A percentile compares a stretch with the other conserved stretches of the same genome.
These are phyloP conservation scores for Dascyllus trimaculatus DNA, from an alignment of 2,113 vertebrate genomes.

Conservation along the genomic window DNA sequence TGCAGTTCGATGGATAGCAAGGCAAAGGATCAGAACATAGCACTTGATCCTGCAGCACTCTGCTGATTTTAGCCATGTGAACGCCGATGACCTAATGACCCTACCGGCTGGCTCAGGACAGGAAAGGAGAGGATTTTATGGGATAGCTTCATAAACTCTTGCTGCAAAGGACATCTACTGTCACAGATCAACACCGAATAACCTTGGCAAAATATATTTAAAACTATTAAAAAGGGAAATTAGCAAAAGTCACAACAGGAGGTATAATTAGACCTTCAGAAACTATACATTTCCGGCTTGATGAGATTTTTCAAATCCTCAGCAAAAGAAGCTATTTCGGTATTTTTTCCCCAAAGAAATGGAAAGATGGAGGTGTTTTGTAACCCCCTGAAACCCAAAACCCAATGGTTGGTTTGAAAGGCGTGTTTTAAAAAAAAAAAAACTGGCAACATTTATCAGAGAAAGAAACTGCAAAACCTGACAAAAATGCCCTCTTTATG, in stretches of 20 bases:
- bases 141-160: slow-evolving; percentile 20
- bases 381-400: too few relatives aligned
- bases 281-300: not conserved
- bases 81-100: slow-evolving; percentile 55
- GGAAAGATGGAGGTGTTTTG: too few relatives aligned
- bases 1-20: slow-evolving; percentile 54
- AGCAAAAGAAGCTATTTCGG: too few relatives aligned
- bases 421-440: too few relatives aligned
- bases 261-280: too few relatives aligned
- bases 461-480: too few relatives aligned
- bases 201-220: not conserved
- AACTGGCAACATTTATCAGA: too few relatives aligned
- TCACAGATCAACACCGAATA: not conserved
- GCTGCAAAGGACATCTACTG: not conserved
- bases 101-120: slow-evolving; percentile 37
- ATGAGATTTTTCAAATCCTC: not conserved
- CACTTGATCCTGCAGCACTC: slow-evolving; percentile 69
- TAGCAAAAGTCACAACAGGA: too few relatives aligned
- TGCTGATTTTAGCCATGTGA: slow-evolving; percentile 61
- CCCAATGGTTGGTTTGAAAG: too few relatives aligned
- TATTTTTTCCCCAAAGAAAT: too few relatives aligned
- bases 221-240: not conserved
- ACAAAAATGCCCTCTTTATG: too few relatives aligned
- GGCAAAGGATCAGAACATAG: slow-evolving; percentile 61
- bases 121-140: slow-evolving; percentile 31